A percentile compares a stretch with the other conserved stretches of the same genome.
Evolutionary conservation across 2,797 vertebrate genomes (phyloP).

Genomic region (Manis pentadactyla): DNA sequence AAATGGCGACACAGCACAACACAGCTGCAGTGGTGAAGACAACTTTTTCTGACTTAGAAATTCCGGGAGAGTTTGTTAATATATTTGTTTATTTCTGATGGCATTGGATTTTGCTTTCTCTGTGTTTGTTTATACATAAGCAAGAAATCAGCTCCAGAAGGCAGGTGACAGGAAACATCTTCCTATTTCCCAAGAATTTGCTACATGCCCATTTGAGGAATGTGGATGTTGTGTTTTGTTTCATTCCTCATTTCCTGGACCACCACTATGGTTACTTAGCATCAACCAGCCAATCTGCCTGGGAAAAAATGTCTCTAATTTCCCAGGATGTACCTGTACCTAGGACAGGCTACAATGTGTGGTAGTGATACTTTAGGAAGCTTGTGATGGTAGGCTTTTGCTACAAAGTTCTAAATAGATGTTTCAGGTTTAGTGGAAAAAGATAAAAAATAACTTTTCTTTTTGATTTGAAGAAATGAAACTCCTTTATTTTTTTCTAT

Average conservation of each 20-base stretch:
- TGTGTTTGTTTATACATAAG: neutral
- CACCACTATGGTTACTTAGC: neutral
- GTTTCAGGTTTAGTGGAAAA: slow-evolving; percentile 70
- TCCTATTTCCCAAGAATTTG: slow-evolving; percentile 18
- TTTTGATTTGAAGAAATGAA: slow-evolving; percentile 80
- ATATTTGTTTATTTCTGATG: slow-evolving; percentile 41
- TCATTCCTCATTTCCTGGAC: slow-evolving; percentile 38
- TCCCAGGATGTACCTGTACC: neutral
- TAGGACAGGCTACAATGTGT: neutral
- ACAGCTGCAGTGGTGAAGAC: neutral
- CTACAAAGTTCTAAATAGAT: slow-evolving; percentile 70
- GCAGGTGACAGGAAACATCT: neutral
- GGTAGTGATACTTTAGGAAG: slow-evolving; percentile 44
- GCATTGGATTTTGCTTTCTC: neutral
- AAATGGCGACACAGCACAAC: neutral
- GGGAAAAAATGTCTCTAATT: slow-evolving; percentile 62
- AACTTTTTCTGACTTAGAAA: slow-evolving; percentile 35
- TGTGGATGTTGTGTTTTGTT: neutral
- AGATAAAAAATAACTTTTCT: slow-evolving; percentile 60
- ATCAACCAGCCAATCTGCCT: neutral
- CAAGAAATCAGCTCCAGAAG: slow-evolving; percentile 7
- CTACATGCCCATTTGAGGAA: neutral
- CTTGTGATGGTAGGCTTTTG: slow-evolving; percentile 34
- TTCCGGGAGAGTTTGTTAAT: slow-evolving; percentile 47
- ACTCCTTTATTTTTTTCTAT: slow-evolving; percentile 78